Evolutionary conservation across 2,797 vertebrate genomes (phyloP), one percentile per base, ranked within the genome.

Genomic region (Phylloscopus collybita): DNA sequence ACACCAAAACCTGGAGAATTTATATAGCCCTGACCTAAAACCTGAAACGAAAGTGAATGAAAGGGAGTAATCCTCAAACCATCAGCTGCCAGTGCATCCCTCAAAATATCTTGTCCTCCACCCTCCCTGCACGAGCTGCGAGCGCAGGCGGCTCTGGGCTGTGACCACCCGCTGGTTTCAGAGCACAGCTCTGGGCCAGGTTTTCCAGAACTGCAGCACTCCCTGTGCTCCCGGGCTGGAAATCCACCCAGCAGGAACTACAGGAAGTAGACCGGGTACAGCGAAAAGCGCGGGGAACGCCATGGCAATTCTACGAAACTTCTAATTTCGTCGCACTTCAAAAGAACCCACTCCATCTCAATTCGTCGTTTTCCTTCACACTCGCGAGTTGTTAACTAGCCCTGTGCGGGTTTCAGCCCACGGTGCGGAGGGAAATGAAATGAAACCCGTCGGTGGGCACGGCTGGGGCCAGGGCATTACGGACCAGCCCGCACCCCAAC

Each of bases 391-490:
- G 32, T 14, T n/a, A 86, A 60, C 16, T 6, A 57, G 30, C 19
- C 17, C 57, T 30, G 26, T 6, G 26, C 32, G 36, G 36, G 25
- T 45, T 40, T 8, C 44, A 23, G 53, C 21, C 50, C 40, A 8
- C 4, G 9, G 7, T 1, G 8, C 3, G 1, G 4, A 1, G 7
- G 2, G 6, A 23, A 26, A 6, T 18, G 44, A 26, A 44, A 26
- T 1, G 1, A 20, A 25, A 9, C 2, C 8, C 29, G 10, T 3
- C 11, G 16, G 19, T 0, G 13, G 16, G 6, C 7, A 30, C 5
- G 12, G 23, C 22, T 1, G n/a, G 5, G 13, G 4, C 25, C 21
- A 3, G 14, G 6, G 9, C 56, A 19, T 2, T 13, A 16, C 7
- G 12, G 11, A 34, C 2, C 44, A 8, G 32, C 3, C 50, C 54